phyloP scores from a whole-genome alignment of 2,797 vertebrate species.

The Periparus ater region DNA sequence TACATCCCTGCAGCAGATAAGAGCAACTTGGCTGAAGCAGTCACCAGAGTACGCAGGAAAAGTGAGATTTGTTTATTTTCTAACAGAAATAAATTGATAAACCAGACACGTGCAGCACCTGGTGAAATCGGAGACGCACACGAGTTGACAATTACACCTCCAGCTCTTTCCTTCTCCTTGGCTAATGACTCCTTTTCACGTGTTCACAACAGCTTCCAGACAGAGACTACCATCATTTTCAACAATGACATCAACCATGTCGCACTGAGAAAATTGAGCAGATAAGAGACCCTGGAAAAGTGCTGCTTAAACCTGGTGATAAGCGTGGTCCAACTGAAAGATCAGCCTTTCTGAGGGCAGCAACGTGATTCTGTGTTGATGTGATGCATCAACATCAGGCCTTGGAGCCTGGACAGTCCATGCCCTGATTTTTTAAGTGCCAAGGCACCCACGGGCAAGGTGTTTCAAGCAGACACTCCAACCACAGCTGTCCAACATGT shows the following conservation, averaged over 20 bases:
- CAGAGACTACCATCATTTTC: background rate
- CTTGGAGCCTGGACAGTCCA: background rate
- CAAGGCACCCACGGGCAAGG: background rate
- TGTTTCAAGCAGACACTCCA: background rate
- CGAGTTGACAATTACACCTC: background rate
- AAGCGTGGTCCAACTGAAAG: background rate
- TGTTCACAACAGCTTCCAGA: constrained; percentile 14
- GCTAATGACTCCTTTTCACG: constrained; percentile 13
- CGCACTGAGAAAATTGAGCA: background rate
- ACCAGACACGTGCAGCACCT: constrained; percentile 13
- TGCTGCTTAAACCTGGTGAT: background rate
- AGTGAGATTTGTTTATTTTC: constrained; percentile 40
- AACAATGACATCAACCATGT: background rate
- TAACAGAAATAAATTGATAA: constrained; percentile 20
- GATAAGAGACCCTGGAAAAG: background rate
- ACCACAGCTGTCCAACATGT: background rate
- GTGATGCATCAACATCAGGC: background rate
- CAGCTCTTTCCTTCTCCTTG: background rate
- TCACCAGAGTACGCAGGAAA: background rate
- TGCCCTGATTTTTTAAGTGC: background rate
- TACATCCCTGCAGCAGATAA: constrained; percentile 36
- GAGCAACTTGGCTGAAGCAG: background rate
- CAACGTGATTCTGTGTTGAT: background rate
- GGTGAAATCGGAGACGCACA: background rate
- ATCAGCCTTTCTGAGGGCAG: background rate